Conservation (phyloP, 2,888 invertebrate species). For the Lepidocyrtinus sp. region DNA sequence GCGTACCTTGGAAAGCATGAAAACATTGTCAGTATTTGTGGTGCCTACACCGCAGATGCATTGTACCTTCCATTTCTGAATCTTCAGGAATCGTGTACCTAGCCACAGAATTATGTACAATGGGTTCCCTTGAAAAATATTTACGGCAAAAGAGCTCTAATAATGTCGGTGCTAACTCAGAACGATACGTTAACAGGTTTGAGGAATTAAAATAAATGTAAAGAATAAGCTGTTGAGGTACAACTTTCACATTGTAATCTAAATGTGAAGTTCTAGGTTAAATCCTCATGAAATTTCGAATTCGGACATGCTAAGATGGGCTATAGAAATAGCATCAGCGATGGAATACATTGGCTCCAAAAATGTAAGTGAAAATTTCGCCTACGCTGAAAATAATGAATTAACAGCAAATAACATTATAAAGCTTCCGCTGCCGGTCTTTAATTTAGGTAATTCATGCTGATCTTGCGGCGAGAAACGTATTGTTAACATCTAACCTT, state of each 20-base stretch:
- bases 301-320: constrained; percentile 27
- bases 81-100: constrained; percentile 27
- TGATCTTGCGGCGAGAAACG: neutral
- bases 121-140: constrained; percentile 27
- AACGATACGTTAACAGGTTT: constrained; percentile 27
- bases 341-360: constrained; percentile 47
- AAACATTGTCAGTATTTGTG: constrained; percentile 40
- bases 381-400: too few species aligned
- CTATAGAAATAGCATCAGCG: constrained; percentile 41
- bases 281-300: constrained; percentile 15
- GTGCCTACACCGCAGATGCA: constrained; percentile 24
- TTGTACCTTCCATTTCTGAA: too few species aligned
- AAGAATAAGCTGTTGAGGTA: too few species aligned
- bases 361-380: constrained; percentile 32
- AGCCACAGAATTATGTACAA: constrained; percentile 31
- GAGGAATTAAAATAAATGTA: too few species aligned
- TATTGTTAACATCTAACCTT: neutral
- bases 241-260: neutral
- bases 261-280: neutral
- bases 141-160: neutral
- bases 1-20: constrained; percentile 47
- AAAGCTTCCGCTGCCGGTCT: too few species aligned
- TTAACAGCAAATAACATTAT: too few species aligned
- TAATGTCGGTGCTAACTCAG: neutral
- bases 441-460: constrained; percentile 8